Percentiles rank a stretch among this genome's conserved stretches.
These are phyloP conservation scores for Tetragnatha montana DNA, from an alignment of 2,888 invertebrate genomes.

Conservation along the genomic window DNA sequence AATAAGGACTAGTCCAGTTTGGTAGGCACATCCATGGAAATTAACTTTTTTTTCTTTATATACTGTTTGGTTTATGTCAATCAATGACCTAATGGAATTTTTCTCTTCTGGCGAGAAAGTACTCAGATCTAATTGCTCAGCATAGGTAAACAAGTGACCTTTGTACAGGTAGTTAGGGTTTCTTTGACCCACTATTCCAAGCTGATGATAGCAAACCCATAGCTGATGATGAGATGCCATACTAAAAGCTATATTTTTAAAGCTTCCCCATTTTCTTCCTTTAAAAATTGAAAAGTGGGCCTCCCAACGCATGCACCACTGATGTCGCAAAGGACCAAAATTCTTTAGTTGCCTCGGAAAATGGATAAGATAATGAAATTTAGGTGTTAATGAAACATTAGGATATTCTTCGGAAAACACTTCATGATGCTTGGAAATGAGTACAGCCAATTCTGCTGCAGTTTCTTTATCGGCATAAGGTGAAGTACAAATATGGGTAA, in stretches of 20 bases:
- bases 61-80: not conserved
- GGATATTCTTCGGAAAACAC: conserved; percentile 14
- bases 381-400: not conserved
- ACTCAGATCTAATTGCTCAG: not conserved
- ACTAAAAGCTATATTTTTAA: conserved; percentile 36
- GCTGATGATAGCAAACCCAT: conserved; percentile 3
- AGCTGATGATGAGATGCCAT: conserved; percentile 7
- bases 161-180: too few relatives aligned
- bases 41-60: not conserved
- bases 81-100: not conserved
- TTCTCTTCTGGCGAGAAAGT: not conserved
- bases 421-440: conserved; percentile 30
- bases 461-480: conserved; percentile 9
- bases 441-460: not conserved
- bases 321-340: conserved; percentile 29
- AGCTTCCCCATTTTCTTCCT: conserved; percentile 31
- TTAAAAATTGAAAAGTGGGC: conserved; percentile 26
- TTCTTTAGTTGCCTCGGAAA: conserved; percentile 17
- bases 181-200: too few relatives aligned
- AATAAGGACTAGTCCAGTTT: not conserved
- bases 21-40: conserved; percentile 6
- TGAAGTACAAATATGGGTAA: conserved; percentile 34
- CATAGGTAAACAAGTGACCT: too few relatives aligned
- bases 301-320: conserved; percentile 40
- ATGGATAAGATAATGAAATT: conserved; percentile 32